Base-by-base conservation (phyloP, 2,113 vertebrate species). In the Epinephelus moara region DNA sequence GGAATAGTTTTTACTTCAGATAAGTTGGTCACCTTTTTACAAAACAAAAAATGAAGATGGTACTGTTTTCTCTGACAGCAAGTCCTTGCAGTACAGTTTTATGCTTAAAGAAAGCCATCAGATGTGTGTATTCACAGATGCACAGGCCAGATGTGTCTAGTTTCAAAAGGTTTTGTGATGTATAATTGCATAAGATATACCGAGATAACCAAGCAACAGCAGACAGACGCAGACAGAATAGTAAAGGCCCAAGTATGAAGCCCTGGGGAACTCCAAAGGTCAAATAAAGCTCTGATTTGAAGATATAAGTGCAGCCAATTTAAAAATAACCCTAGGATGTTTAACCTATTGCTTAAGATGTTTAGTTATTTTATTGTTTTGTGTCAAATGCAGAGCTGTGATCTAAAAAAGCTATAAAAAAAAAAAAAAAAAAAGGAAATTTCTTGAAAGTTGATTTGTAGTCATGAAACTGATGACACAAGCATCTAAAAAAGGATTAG, bases 251-350 rank as follows among this genome's bases (percentile, higher is more conserved):
- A 2, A 7, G 27, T 40, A 74, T 55, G 0, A 21, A 66, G 14
- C 73, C 8, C 3, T 69, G 56, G 21, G 40, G 64, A 81, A 52
- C 42, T 37, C 78, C 73, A 57, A 47, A 79, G 19, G 55, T 79
- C 18, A 78, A 45, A 33, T 62, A 18, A 68, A 33, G 13, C 47
- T 37, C 42, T 19, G 9, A 40, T 77, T 69, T 37, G 19, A 73
- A 66, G 25, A 62, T 14, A 30, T 33, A 3, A 52, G 33, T 15
- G 4, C 14, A 67, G 60, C 14, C 1, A 33, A 45, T 9, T 23
- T 30, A 5, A 59, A 25, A 25, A 27, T 19, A 10, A 6, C 2
- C 3, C 15, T 61, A 0, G 17, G 9, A 18, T 47, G 6, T 18
- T 67, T 2, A 18, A 50, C 10, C 17, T 1, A 30, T 50, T 52